Evolutionary conservation across 1,140 invertebrate species (phyloP).

Genomic region (Scaptomyza pallida): DNA sequence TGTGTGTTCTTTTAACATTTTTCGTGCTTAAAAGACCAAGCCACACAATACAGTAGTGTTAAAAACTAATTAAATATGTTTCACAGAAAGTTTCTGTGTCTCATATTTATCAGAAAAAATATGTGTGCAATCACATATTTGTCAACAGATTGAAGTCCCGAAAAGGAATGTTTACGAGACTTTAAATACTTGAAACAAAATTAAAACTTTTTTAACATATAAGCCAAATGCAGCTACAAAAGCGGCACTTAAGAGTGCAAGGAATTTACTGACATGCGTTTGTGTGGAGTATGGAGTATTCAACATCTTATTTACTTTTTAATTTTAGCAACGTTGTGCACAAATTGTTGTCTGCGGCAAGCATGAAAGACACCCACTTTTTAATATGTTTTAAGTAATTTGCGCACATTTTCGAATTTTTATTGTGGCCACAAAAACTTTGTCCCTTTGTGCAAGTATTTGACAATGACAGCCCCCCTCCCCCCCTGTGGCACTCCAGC

Average conservation of each 20-base stretch:
- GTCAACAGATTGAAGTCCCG: too few relatives aligned
- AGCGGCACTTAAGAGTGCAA: slow-evolving; percentile 37
- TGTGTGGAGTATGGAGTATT: not conserved
- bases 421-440: slow-evolving; percentile 76
- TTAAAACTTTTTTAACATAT: slow-evolving; percentile 24
- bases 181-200: slow-evolving; percentile 11
- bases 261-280: slow-evolving; percentile 51
- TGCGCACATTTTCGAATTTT: slow-evolving; percentile 76
- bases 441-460: slow-evolving; percentile 59
- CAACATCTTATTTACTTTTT: slow-evolving; percentile 50
- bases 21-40: too few relatives aligned
- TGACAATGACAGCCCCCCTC: slow-evolving; percentile 27
- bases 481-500: not conserved
- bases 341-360: slow-evolving; percentile 32
- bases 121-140: too few relatives aligned
- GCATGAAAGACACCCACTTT: slow-evolving; percentile 22
- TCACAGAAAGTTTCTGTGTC: too few relatives aligned
- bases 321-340: slow-evolving; percentile 62
- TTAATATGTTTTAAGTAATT: slow-evolving; percentile 80
- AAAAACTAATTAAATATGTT: too few relatives aligned
- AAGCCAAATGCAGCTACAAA: slow-evolving; percentile 33
- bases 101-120: too few relatives aligned
- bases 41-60: too few relatives aligned
- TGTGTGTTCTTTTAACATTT: too few relatives aligned
- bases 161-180: too few relatives aligned